phyloP scores from a whole-genome alignment of 2,113 vertebrate genomes.

The Acrocephalus arundinaceus region DNA sequence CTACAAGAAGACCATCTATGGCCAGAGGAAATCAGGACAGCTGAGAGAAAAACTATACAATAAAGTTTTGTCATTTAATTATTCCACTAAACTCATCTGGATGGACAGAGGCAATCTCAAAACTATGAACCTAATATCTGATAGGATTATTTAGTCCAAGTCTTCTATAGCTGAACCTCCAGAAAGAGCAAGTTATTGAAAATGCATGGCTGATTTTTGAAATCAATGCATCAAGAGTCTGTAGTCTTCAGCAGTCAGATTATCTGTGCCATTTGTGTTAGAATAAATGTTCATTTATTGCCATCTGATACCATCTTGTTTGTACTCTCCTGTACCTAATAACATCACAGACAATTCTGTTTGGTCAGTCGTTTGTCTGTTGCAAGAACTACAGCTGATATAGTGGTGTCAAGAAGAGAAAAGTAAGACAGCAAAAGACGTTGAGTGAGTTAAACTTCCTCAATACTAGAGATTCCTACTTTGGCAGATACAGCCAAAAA shows the following conservation, averaged over 20 bases:
- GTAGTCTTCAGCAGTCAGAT: background rate
- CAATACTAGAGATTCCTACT: background rate
- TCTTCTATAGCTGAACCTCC: background rate
- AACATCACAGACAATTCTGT: background rate
- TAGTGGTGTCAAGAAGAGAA: background rate
- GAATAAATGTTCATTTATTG: background rate
- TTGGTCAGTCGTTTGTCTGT: background rate
- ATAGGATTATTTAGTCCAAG: background rate
- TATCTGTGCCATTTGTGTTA: accelerated
- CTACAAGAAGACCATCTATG: background rate
- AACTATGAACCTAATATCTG: background rate
- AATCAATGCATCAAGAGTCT: background rate
- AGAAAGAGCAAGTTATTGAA: background rate
- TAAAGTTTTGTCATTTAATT: background rate
- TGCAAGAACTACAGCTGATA: background rate
- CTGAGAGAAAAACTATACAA: background rate
- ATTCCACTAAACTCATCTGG: background rate
- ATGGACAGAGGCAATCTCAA: background rate
- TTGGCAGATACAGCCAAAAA: background rate
- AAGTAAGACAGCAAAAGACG: background rate
- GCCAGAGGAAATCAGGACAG: background rate
- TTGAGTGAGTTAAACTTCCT: background rate
- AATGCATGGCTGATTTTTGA: background rate
- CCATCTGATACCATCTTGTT: background rate
- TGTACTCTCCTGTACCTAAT: background rate